These are phyloP conservation scores for Apocheima hispidaria DNA, from an alignment of 2,888 invertebrate genomes.

Conservation along the genomic window DNA sequence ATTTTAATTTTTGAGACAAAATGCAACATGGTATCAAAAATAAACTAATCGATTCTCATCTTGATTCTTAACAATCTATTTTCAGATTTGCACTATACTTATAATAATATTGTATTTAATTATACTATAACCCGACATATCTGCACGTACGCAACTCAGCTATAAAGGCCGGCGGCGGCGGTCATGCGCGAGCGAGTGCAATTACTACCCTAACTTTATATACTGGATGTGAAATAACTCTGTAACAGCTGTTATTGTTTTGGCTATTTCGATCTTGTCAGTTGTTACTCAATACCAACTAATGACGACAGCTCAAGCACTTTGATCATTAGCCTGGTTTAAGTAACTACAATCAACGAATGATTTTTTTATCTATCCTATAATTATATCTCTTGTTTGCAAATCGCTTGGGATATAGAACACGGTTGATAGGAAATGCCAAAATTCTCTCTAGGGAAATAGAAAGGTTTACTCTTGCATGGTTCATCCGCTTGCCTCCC, in stretches of 20 bases:
- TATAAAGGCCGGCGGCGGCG: constrained; percentile 62
- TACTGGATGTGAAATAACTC: constrained; percentile 57
- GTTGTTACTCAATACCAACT: constrained; percentile 36
- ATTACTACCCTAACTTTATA: constrained; percentile 56
- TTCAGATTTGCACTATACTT: not conserved
- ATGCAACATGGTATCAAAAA: too few species aligned
- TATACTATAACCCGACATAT: constrained; percentile 32
- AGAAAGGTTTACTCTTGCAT: constrained; percentile 7
- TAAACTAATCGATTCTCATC: too few species aligned
- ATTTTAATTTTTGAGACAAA: too few species aligned
- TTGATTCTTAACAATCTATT: too few species aligned
- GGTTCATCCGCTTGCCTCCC: not conserved
- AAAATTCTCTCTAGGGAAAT: constrained; percentile 3
- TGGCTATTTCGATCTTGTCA: constrained; percentile 39
- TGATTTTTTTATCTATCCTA: constrained; percentile 1
- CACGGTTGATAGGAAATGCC: constrained; percentile 11
- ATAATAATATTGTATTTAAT: not conserved
- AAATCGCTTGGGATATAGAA: constrained; percentile 20
- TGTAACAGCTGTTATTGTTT: constrained; percentile 46
- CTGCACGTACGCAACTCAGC: constrained; percentile 52
- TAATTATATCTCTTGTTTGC: constrained; percentile 4
- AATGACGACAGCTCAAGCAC: constrained; percentile 20
- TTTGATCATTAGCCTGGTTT: constrained; percentile 21
- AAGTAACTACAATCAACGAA: too few species aligned
- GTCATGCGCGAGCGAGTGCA: constrained; percentile 65